These are phyloP conservation scores for Cyclura pinguis DNA, from an alignment of 2,797 vertebrate species.

Conservation along the genomic window DNA sequence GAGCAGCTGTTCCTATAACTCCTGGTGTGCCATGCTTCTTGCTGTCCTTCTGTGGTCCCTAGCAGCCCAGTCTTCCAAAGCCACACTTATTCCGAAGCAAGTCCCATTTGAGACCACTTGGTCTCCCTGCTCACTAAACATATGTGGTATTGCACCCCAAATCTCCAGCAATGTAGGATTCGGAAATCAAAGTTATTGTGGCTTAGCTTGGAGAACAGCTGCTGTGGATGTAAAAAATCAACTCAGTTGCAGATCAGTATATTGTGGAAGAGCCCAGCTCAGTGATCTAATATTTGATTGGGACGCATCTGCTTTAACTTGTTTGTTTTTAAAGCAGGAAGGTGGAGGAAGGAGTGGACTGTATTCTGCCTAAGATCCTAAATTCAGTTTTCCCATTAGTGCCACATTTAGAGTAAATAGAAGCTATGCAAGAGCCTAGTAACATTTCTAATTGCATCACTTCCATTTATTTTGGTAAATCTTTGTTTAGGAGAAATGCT, in stretches of 20 bases:
- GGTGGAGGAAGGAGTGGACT: fast-evolving
- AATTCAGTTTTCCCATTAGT: not conserved
- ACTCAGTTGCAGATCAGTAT: not conserved
- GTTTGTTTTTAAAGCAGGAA: not conserved
- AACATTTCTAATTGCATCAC: not conserved
- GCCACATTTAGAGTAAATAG: not conserved
- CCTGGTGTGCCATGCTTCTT: not conserved
- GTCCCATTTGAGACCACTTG: not conserved
- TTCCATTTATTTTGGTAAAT: not conserved
- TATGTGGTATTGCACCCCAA: not conserved
- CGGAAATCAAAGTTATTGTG: fast-evolving
- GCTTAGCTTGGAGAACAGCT: fast-evolving
- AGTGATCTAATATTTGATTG: fast-evolving
- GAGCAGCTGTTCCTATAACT: constrained; percentile 54
- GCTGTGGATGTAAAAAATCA: not conserved
- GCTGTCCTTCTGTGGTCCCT: not conserved
- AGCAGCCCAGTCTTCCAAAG: not conserved
- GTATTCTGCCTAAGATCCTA: not conserved
- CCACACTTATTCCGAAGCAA: not conserved
- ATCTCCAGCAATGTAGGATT: not conserved
- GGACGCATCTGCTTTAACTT: not conserved
- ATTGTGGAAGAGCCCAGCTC: fast-evolving
- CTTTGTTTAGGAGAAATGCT: not conserved
- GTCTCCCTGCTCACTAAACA: not conserved
- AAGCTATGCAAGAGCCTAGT: not conserved